Evolutionary conservation across 2,797 vertebrate genomes (phyloP), one percentile per base, ranked within the genome.

Genomic region (Somateria mollissima): DNA sequence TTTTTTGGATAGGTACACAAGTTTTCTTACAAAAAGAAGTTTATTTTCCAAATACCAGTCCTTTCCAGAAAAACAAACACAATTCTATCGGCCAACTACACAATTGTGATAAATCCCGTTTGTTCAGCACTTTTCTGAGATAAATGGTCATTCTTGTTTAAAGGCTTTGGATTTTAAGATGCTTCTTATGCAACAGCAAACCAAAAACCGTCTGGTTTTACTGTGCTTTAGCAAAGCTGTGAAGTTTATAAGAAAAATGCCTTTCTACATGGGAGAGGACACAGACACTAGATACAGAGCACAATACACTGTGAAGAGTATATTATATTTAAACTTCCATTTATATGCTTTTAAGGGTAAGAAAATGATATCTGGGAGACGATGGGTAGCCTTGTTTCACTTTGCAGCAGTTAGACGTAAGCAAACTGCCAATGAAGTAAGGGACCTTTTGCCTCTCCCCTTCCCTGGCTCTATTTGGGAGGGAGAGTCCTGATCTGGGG

Each of bases 391-490:
- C 32, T 58, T 5, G 22, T 27, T 22, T 8, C 14, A 27, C 9
- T n/a, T 49, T 76, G 20, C 16, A 47, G 36, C n/a, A 57, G 18
- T 20, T 3, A 6, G 43, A 27, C 1, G 0, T 20, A 19, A 79
- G 22, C 16, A 87, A 66, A 36, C 24, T 43, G 14, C 13, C 22
- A 34, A 20, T 0, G 2, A 27, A 14, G 10, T 2, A 1, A 22
- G 32, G 17, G 30, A 39, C 30, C 3, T 30, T 32, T 14, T 0
- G 2, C 5, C 7, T 37, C 61, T 49, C 32, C 39, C 36, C 15
- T 51, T 62, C 15, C 34, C 39, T 7, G 8, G 10, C 4, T n/a
- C 10, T 1, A 0, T 1, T 0, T 4, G 10, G 34, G 13, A 57
- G 13, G 49, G 24, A 22, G 25, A 57, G 4, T 0, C 4, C 25